A percentile compares a stretch with the other conserved stretches of the same genome.
Conservation (phyloP, 2,888 invertebrate species). For the Chloroclystis v-ata region DNA sequence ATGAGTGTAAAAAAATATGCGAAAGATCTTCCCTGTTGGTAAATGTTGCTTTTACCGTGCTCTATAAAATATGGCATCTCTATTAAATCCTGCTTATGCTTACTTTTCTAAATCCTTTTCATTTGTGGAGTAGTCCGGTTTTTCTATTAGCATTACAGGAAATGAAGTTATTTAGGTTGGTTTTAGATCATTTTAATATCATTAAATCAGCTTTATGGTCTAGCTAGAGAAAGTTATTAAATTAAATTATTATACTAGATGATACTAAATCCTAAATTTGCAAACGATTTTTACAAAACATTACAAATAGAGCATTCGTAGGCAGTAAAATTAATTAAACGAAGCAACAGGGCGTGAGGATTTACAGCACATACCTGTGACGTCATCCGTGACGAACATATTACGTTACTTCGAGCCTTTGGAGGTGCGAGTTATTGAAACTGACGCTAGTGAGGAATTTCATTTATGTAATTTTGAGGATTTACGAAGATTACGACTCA, state of each 20-base stretch:
- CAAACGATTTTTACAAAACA: too few relatives aligned
- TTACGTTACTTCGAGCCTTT: constrained; percentile 52
- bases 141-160: background rate
- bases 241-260: too few relatives aligned
- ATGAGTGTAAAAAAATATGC: constrained; percentile 72
- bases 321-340: constrained; percentile 74
- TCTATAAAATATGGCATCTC: constrained; percentile 37
- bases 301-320: constrained; percentile 8
- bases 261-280: too few relatives aligned
- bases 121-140: constrained; percentile 4
- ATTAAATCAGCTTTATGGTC: too few relatives aligned
- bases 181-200: too few relatives aligned
- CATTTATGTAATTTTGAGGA: constrained; percentile 3
- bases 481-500: too few relatives aligned
- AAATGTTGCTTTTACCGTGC: constrained; percentile 44
- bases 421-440: constrained; percentile 16
- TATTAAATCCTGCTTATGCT: constrained; percentile 12
- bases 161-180: too few relatives aligned
- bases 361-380: constrained; percentile 60
- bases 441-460: constrained; percentile 14
- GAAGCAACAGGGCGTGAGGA: constrained; percentile 64
- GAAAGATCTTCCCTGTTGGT: constrained; percentile 53
- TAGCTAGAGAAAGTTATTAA: too few relatives aligned
- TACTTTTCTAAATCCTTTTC: background rate
- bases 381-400: constrained; percentile 62